Percentiles rank a stretch among this genome's conserved stretches.
phyloP scores from a whole-genome alignment of 2,113 vertebrate genomes.

The Artemisiospiza belli region DNA sequence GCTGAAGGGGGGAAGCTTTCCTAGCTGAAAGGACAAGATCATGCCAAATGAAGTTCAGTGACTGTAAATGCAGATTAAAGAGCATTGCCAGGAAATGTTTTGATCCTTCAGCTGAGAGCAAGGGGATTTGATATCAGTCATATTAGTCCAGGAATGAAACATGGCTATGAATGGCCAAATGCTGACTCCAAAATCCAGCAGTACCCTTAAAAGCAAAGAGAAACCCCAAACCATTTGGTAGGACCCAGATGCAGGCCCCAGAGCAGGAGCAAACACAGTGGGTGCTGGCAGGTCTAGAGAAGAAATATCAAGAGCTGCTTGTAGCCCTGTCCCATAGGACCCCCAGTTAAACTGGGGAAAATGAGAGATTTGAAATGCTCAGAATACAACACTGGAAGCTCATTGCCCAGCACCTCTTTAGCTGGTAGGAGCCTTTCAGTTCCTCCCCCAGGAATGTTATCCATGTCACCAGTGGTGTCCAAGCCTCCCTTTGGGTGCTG shows the following conservation, averaged over 20 bases:
- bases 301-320: not conserved
- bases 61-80: not conserved
- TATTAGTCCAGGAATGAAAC: not conserved
- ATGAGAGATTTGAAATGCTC: not conserved
- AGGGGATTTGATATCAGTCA: not conserved
- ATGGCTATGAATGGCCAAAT: accelerated
- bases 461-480: accelerated
- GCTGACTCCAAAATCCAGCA: not conserved
- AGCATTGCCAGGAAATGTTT: accelerated
- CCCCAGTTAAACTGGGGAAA: not conserved
- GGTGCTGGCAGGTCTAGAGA: not conserved
- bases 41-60: not conserved
- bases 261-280: not conserved
- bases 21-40: not conserved
- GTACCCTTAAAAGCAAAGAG: not conserved
- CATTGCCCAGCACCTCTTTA: not conserved
- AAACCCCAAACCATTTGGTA: not conserved
- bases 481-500: accelerated
- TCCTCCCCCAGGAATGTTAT: not conserved
- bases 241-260: not conserved
- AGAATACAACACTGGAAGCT: not conserved
- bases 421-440: not conserved
- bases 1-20: not conserved
- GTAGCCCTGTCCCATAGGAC: not conserved
- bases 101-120: not conserved